phyloP scores from a whole-genome alignment of 2,113 vertebrate species.

The Propithecus coquereli region DNA sequence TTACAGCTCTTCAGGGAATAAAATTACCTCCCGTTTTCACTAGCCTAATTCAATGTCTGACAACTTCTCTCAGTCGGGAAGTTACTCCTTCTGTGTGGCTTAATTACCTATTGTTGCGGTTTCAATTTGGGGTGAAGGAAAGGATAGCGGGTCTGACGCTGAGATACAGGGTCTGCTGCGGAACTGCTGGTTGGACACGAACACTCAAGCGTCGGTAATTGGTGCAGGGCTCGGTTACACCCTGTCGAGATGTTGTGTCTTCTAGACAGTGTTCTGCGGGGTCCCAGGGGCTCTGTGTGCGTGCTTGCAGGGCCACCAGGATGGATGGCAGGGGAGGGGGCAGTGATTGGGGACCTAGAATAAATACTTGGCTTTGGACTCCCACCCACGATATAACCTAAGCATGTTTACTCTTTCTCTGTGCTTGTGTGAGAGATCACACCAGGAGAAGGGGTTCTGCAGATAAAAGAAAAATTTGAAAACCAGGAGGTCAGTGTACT shows the following conservation, averaged over 20 bases:
- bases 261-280: background rate
- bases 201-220: fast-evolving
- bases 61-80: constrained; percentile 4
- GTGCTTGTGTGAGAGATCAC: background rate
- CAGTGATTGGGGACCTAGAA: background rate
- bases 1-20: constrained; percentile 53
- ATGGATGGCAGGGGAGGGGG: background rate
- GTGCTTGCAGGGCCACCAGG: fast-evolving
- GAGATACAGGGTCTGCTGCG: background rate
- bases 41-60: constrained; percentile 59
- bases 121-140: constrained; percentile 32
- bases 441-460: background rate
- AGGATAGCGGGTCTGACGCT: background rate
- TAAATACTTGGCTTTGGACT: background rate
- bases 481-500: background rate
- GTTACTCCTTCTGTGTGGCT: constrained; percentile 60
- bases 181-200: background rate
- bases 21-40: constrained; percentile 43
- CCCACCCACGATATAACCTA: fast-evolving
- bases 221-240: fast-evolving
- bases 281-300: background rate
- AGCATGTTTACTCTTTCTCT: background rate
- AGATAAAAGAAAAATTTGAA: background rate
- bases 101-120: constrained; percentile 50
- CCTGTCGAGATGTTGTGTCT: background rate